Evolutionary conservation across 2,888 invertebrate species (phyloP), one percentile per base, ranked within the genome.

Genomic region (Rotaria magnacalcarata): DNA sequence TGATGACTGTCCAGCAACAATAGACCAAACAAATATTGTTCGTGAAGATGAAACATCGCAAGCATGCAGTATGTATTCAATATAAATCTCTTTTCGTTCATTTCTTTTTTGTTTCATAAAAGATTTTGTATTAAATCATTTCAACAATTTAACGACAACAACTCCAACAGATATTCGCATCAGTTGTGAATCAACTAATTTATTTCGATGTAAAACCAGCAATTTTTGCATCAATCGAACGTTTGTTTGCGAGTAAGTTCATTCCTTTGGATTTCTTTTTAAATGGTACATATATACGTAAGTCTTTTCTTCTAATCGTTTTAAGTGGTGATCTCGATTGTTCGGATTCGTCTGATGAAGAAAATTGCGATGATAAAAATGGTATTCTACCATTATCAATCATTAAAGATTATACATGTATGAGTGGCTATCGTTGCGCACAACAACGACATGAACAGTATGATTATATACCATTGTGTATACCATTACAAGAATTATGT

Each of bases 201-300:
- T 80, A n/a, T 80, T 80, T 47, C 43, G 24, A 80, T 80, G 80
- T 80, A 80, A 80, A 80, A 80, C 80, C 21, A 80, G n/a, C 3
- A n/a, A 43, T 47, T 80, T 47, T 21, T 80, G 80, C 47, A 80
- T 80, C 47, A 80, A 80, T 80, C 43, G n/a, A 14, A 80, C 47
- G n/a, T 80, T n/a, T 47, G 80, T 80, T 47, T 80, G 80, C 80
- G 80, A 80, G 67, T 67, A 67, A 11, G 47, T 43, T 80, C 34
- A 34, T 34, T 34, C 34, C 34, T 34, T 34, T 1, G 1, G 34
- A 34, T 34, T 34, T 34, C 34, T 34, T 34, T 34, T 34, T 34
- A 34, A 34, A 34, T 34, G 2, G 2, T 34, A 34, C 34, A 34
- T 34, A 34, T 34, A 34, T 7, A 10, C 11, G 0, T 47, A 47